Evolutionary conservation across 2,797 vertebrate species (phyloP).

Genomic region (Nasua narica): DNA sequence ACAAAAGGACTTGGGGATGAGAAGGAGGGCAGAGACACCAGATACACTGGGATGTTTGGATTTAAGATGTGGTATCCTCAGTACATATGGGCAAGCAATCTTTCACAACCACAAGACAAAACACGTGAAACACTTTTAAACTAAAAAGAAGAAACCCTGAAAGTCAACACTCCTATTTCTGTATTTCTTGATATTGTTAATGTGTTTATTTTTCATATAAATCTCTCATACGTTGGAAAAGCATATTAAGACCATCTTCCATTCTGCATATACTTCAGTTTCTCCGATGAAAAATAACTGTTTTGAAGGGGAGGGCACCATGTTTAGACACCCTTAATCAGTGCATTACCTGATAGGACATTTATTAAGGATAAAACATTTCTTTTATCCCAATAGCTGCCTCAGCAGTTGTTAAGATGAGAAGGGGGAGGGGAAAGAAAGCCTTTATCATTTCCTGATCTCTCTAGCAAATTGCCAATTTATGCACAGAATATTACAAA

Average conservation of each 20-base stretch:
- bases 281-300: conserved; percentile 64
- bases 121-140: background rate
- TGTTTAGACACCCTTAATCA: conserved; percentile 66
- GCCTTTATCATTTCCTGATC: conserved; percentile 79
- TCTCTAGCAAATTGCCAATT: conserved; percentile 79
- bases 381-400: conserved; percentile 75
- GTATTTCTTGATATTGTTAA: background rate
- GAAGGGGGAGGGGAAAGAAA: conserved; percentile 52
- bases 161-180: background rate
- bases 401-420: conserved; percentile 74
- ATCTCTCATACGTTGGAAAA: conserved; percentile 7
- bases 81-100: background rate
- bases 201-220: background rate
- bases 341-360: conserved; percentile 66
- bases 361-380: conserved; percentile 77
- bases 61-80: background rate
- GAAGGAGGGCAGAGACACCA: background rate
- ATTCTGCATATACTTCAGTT: background rate
- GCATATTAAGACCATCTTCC: background rate
- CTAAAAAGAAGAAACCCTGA: background rate
- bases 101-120: background rate
- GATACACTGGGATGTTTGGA: background rate
- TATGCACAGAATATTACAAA: conserved; percentile 82
- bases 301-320: background rate
- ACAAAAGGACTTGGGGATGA: background rate